Percentiles rank a stretch among this genome's conserved stretches.
These are phyloP conservation scores for Lethrus apterus DNA, from an alignment of 1,140 invertebrate genomes.

Conservation along the genomic window DNA sequence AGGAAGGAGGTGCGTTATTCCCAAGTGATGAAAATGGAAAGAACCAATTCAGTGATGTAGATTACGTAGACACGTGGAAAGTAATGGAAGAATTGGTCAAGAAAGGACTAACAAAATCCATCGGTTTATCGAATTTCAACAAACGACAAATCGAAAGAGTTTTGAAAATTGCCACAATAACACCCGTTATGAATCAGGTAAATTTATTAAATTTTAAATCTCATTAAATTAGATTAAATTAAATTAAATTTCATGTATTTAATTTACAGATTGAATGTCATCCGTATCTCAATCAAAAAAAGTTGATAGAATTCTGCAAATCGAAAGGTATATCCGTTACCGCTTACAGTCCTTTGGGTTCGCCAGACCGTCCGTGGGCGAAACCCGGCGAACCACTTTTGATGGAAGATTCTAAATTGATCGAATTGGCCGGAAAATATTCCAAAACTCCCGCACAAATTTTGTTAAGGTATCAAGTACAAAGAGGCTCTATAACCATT, in stretches of 20 bases:
- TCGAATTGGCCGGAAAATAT: conserved; percentile 57
- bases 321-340: conserved; percentile 60
- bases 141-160: conserved; percentile 69
- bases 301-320: conserved; percentile 66
- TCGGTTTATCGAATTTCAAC: conserved; percentile 92
- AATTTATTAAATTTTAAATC: neutral
- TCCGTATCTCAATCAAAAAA: conserved; percentile 72
- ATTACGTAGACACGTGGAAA: conserved; percentile 89
- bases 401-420: conserved; percentile 56
- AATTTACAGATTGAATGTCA: conserved; percentile 48
- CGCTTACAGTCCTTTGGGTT: conserved; percentile 77
- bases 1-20: conserved; percentile 52
- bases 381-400: conserved; percentile 48
- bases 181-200: conserved; percentile 3
- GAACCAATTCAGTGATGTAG: conserved; percentile 46
- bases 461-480: conserved; percentile 53
- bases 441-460: conserved; percentile 62
- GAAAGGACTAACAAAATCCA: conserved; percentile 63
- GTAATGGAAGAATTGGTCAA: conserved; percentile 73
- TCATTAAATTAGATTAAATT: neutral
- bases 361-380: conserved; percentile 58
- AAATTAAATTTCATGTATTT: neutral
- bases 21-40: conserved; percentile 55
- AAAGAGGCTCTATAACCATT: conserved; percentile 40
- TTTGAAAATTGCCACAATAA: conserved; percentile 39